A percentile compares a stretch with the other conserved stretches of the same genome.
These are phyloP conservation scores for Zelostemma sp. DNA, from an alignment of 1,140 invertebrate genomes.

Conservation along the genomic window DNA sequence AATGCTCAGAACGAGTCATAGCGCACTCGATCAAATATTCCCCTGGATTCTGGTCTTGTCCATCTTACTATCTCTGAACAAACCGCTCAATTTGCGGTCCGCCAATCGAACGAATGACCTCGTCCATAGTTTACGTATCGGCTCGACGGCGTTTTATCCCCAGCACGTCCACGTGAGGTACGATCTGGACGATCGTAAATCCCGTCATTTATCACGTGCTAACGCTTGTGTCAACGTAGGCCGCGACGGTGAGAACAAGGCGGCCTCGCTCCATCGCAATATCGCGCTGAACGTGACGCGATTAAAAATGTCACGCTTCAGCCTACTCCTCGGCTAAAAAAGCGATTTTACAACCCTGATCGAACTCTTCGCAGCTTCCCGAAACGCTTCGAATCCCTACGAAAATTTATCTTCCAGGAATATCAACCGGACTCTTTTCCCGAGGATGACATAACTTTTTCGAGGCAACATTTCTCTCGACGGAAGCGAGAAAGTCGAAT, in stretches of 20 bases:
- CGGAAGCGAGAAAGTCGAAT: background rate
- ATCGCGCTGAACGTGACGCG: conserved; percentile 21
- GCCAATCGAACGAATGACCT: conserved; percentile 31
- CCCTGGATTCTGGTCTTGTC: conserved; percentile 5
- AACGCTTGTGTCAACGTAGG: conserved; percentile 31
- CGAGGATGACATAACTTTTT: background rate
- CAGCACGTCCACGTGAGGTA: conserved; percentile 28
- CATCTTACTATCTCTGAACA: conserved; percentile 29
- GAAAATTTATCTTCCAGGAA: background rate
- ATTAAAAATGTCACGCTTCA: conserved; percentile 13
- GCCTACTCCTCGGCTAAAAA: background rate
- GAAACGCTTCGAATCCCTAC: background rate
- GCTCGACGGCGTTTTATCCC: conserved; percentile 27
- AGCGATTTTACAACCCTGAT: background rate
- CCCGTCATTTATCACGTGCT: conserved; percentile 35
- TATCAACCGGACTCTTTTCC: background rate
- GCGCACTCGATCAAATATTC: conserved; percentile 8
- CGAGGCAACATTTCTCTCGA: background rate
- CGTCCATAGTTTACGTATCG: conserved; percentile 34
- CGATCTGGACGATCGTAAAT: conserved; percentile 37
- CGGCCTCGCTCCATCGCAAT: conserved; percentile 21
- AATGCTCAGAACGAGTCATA: background rate
- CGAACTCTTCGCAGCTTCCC: background rate
- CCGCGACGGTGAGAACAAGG: conserved; percentile 21
- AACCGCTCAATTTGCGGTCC: conserved; percentile 35